Evolutionary conservation across 1,140 invertebrate genomes (phyloP).

Genomic region (Brachionus rubens): DNA sequence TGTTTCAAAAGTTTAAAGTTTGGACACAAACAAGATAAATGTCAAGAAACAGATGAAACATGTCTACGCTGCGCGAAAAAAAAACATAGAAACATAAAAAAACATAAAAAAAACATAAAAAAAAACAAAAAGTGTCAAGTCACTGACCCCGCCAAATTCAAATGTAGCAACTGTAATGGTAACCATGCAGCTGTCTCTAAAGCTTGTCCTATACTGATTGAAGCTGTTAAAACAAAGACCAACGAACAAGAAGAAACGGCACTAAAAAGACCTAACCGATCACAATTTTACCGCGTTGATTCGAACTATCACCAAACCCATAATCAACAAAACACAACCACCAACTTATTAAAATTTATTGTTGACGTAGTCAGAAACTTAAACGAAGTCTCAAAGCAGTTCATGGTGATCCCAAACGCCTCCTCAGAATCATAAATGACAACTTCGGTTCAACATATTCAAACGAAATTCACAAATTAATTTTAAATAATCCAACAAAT

Average conservation of each 20-base stretch:
- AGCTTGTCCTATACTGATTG: no score
- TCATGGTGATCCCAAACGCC: background rate
- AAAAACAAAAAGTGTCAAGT: background rate
- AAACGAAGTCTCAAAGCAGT: background rate
- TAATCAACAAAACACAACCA: background rate
- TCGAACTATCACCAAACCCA: no score
- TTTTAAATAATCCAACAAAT: background rate
- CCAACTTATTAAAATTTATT: background rate
- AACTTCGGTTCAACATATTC: background rate
- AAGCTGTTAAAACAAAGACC: no score
- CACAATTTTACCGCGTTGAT: no score
- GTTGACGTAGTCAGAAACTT: background rate
- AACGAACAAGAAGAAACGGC: no score
- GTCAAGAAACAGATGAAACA: no score
- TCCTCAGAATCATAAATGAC: background rate
- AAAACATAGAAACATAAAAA: background rate
- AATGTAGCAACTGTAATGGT: no score
- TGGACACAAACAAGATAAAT: background rate
- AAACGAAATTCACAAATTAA: background rate
- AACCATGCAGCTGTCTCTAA: no score
- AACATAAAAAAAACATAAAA: background rate
- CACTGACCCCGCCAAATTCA: no score
- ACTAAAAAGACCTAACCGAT: background rate
- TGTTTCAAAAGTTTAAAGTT: background rate
- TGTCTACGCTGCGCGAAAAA: no score